These are phyloP conservation scores for Podargus strigoides DNA, from an alignment of 2,797 vertebrate genomes.

Conservation along the genomic window DNA sequence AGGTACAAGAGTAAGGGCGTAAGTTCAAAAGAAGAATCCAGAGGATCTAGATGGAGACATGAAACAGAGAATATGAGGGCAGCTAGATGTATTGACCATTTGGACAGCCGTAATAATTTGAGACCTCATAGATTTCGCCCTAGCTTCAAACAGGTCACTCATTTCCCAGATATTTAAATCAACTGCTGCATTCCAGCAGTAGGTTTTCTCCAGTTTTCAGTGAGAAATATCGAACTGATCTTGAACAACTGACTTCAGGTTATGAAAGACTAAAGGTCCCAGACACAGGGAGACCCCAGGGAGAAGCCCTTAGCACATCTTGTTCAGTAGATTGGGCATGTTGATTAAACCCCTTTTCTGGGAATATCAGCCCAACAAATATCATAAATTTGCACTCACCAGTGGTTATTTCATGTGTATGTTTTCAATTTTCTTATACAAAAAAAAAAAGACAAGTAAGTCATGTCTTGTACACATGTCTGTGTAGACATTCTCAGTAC, in stretches of 20 bases:
- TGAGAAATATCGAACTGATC: background rate
- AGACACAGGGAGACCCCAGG: background rate
- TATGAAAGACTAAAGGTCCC: background rate
- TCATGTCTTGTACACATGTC: fast-evolving
- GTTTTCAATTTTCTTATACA: background rate
- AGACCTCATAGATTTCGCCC: background rate
- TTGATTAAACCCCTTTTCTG: background rate
- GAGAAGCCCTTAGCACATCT: background rate
- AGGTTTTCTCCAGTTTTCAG: background rate
- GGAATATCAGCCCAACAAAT: background rate
- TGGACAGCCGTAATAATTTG: background rate
- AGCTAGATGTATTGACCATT: background rate
- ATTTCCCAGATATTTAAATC: background rate
- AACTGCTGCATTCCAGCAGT: background rate
- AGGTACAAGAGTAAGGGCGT: background rate
- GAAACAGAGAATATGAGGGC: background rate
- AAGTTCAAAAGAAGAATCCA: background rate
- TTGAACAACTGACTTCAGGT: background rate
- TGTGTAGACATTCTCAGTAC: background rate
- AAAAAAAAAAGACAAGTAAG: background rate
- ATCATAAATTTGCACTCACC: background rate
- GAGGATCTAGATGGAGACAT: background rate
- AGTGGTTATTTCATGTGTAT: background rate
- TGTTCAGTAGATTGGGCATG: background rate
- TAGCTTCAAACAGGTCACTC: background rate